Evolutionary conservation across 2,888 invertebrate species (phyloP).

Genomic region (Caenorhabditis virilis): DNA sequence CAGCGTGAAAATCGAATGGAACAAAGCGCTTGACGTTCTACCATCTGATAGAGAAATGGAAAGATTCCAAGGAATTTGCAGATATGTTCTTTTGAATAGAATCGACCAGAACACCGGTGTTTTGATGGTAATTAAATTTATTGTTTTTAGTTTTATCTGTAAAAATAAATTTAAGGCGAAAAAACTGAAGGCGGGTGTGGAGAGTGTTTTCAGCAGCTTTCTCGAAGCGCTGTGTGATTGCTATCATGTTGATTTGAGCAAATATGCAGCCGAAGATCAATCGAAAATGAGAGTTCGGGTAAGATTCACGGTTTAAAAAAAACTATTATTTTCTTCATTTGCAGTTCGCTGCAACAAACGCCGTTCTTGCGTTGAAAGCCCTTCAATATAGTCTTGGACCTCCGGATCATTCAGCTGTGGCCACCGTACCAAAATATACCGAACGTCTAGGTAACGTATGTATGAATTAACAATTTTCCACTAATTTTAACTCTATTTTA

Average conservation of each 20-base stretch:
- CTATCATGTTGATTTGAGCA: background rate
- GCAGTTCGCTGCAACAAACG: background rate
- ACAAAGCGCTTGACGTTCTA: background rate
- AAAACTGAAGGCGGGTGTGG: background rate
- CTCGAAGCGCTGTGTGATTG: background rate
- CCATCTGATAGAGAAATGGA: background rate
- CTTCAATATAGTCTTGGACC: constrained; percentile 4
- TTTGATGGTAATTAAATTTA: background rate
- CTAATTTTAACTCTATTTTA: no score
- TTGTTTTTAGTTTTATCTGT: background rate
- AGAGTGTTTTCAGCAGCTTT: background rate
- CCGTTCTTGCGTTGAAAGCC: constrained; percentile 13
- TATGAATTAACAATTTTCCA: no score
- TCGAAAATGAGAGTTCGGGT: background rate
- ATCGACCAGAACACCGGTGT: background rate
- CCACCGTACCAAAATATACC: background rate
- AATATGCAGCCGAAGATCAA: background rate
- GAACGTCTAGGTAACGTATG: constrained; percentile 8
- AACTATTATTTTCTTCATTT: background rate
- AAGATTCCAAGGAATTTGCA: background rate
- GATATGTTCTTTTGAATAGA: background rate
- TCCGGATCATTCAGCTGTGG: constrained; percentile 3
- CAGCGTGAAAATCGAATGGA: background rate
- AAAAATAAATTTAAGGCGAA: background rate
- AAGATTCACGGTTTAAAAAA: background rate